Evolutionary conservation across 1,140 invertebrate species (phyloP), one percentile per base, ranked within the genome.

Genomic region (Goniozus legneri): DNA sequence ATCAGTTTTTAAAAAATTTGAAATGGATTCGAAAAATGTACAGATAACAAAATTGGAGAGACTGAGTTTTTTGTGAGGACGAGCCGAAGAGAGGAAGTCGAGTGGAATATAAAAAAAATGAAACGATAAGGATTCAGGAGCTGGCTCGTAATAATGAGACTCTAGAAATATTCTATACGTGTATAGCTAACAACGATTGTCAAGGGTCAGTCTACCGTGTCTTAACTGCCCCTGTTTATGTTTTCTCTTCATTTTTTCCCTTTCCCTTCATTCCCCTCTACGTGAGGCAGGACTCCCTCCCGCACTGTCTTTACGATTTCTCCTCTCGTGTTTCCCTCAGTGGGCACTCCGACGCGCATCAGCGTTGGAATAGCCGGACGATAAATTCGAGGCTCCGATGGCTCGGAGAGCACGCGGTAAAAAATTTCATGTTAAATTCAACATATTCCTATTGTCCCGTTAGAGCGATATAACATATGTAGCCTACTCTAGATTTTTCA

Each of bases 331-430:
- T 10, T 27, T 27, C 24, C 4, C 24, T 27, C n/a, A n/a, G n/a
- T n/a, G n/a, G n/a, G 30, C 40, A 35, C 18, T 47, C 32, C 40
- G 56, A 46, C 34, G 44, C 42, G 38, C 50, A 48, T 38, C 56
- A 56, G 43, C 54, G 57, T 53, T 53, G 51, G 58, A 66, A 73
- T 64, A 59, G 65, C 54, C 54, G 16, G 56, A 52, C 62, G 65
- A 74, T 73, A 74, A 72, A 74, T 74, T 74, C 66, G 62, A 67
- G 65, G 64, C 62, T 67, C 65, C 68, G 67, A 74, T 73, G 63
- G 62, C 62, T 66, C 61, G 59, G 65, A 69, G 64, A n/a, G n/a
- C n/a, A n/a, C n/a, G n/a, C n/a, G n/a, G n/a, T n/a, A n/a, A n/a
- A n/a, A n/a, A n/a, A n/a, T n/a, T n/a, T n/a, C n/a, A n/a, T n/a